Conservation (phyloP, 1,140 invertebrate genomes). For the Pseudomyrmex concolor region DNA sequence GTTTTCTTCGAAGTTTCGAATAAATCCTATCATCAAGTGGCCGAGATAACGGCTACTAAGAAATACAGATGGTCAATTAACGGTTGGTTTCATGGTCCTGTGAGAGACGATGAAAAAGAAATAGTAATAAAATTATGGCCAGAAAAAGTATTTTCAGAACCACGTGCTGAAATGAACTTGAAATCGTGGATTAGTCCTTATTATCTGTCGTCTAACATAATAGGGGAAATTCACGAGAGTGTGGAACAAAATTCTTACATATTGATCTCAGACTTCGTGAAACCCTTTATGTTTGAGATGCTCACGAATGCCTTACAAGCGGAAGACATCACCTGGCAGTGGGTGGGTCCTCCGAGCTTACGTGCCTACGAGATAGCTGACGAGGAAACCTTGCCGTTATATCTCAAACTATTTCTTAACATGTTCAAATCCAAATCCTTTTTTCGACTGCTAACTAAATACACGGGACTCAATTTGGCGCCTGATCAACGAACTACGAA, state of each 20-base stretch:
- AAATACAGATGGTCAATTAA: constrained; percentile 89
- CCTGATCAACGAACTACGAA: constrained; percentile 69
- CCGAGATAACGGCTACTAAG: constrained; percentile 88
- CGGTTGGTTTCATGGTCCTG: constrained; percentile 90
- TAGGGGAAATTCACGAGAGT: constrained; percentile 85
- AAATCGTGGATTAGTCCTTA: constrained; percentile 83
- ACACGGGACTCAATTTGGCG: constrained; percentile 88
- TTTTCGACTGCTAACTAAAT: constrained; percentile 87
- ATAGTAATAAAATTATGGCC: constrained; percentile 54
- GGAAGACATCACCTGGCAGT: constrained; percentile 86
- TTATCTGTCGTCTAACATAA: constrained; percentile 84
- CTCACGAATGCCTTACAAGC: constrained; percentile 83
- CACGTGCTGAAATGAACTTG: constrained; percentile 77
- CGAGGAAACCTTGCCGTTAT: constrained; percentile 80
- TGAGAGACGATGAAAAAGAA: constrained; percentile 23
- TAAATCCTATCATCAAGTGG: constrained; percentile 87
- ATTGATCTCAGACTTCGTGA: constrained; percentile 86
- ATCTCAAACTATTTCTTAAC: constrained; percentile 81
- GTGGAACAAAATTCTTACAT: constrained; percentile 87
- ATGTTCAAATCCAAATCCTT: constrained; percentile 86
- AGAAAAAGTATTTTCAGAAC: constrained; percentile 57
- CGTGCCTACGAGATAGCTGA: constrained; percentile 87
- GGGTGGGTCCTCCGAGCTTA: constrained; percentile 87
- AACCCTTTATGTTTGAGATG: constrained; percentile 82
- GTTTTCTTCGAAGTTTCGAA: constrained; percentile 89